Percentiles rank a stretch among this genome's conserved stretches.
These are phyloP conservation scores for Drosophila paramelanica DNA, from an alignment of 2,888 invertebrate species.

Conservation along the genomic window DNA sequence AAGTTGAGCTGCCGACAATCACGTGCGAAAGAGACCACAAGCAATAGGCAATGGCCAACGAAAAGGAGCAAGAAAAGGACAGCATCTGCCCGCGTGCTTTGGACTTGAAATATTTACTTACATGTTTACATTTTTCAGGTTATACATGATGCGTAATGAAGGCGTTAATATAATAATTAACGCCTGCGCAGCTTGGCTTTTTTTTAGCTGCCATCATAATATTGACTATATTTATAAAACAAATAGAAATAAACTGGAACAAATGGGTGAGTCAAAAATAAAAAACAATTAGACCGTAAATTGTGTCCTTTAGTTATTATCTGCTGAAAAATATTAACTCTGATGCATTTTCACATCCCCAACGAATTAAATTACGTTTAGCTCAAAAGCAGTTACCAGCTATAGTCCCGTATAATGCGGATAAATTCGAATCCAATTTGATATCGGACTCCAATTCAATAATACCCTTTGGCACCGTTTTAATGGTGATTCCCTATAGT, in stretches of 20 bases:
- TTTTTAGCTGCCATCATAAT: conserved; percentile 25
- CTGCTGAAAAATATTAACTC: neutral
- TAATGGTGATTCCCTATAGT: neutral
- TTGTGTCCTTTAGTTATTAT: neutral
- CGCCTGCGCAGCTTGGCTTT: conserved; percentile 23
- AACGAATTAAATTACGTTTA: neutral
- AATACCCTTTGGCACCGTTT: conserved; percentile 18
- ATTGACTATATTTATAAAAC: neutral
- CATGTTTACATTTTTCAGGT: neutral
- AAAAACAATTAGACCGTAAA: neutral
- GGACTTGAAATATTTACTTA: neutral
- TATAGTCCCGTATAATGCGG: neutral
- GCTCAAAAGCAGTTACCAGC: neutral
- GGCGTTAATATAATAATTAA: conserved; percentile 6
- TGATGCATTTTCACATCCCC: too few relatives aligned
- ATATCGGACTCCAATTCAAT: neutral
- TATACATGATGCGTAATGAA: conserved; percentile 25
- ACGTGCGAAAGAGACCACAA: neutral
- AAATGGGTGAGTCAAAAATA: conserved; percentile 11
- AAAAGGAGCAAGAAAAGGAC: neutral
- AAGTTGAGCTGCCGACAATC: neutral
- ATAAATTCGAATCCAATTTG: neutral
- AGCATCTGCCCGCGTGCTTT: neutral
- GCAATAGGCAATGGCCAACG: too few relatives aligned
- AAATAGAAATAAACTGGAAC: neutral